Evolutionary conservation across 2,888 invertebrate species (phyloP).

Genomic region (Mayetiola destructor): DNA sequence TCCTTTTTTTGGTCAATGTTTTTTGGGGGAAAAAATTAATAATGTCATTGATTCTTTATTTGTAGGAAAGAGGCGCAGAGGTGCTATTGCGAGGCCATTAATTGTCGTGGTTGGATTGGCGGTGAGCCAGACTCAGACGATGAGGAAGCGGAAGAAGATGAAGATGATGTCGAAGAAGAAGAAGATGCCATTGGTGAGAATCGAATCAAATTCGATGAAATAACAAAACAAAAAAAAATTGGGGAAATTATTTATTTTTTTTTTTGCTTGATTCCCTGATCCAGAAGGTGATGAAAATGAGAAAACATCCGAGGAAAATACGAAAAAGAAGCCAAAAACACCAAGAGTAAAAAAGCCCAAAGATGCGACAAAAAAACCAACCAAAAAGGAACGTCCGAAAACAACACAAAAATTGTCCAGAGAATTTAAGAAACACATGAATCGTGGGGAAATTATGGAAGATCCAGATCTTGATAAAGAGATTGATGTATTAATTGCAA

Average conservation of each 20-base stretch:
- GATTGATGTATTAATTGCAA: conserved; percentile 59
- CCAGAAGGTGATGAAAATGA: too few species aligned
- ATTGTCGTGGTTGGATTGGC: conserved; percentile 93
- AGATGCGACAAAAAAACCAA: conserved; percentile 13
- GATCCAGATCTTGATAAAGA: conserved; percentile 70
- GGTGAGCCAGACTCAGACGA: conserved; percentile 64
- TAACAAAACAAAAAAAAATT: too few species aligned
- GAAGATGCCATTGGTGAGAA: conserved; percentile 20
- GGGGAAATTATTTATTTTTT: too few species aligned
- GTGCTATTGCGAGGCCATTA: conserved; percentile 80
- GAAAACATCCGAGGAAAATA: conserved; percentile 18
- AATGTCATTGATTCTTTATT: background rate
- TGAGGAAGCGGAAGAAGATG: conserved; percentile 42
- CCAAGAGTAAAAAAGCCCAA: conserved; percentile 8
- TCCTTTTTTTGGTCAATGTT: conserved; percentile 13
- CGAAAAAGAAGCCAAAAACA: conserved; percentile 32
- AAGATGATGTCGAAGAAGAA: conserved; percentile 34
- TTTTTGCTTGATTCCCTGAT: too few species aligned
- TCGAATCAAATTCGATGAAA: background rate
- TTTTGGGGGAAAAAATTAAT: background rate
- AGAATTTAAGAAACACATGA: conserved; percentile 28
- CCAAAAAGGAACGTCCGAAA: background rate
- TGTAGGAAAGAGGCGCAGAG: conserved; percentile 85
- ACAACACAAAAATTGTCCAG: conserved; percentile 12
- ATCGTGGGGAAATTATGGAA: conserved; percentile 40